phyloP scores from a whole-genome alignment of 1,140 invertebrate species.

The Hestina assimilis region DNA sequence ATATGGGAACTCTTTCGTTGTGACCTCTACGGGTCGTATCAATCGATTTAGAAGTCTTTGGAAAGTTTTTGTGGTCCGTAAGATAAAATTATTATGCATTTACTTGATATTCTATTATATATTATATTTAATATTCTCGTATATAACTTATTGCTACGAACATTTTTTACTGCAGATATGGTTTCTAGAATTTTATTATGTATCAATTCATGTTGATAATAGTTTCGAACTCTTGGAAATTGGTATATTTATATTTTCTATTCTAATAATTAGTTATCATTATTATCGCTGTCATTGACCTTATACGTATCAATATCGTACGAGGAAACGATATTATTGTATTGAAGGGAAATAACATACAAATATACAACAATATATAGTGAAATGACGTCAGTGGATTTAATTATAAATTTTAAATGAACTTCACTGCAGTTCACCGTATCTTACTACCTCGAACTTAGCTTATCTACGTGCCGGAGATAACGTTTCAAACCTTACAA shows the following conservation, averaged over 20 bases:
- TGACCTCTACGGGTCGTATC: constrained; percentile 18
- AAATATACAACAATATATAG: not conserved
- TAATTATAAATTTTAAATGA: not conserved
- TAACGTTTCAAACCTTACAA: not conserved
- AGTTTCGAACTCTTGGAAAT: not conserved
- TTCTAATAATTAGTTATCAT: constrained; percentile 19
- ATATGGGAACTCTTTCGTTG: constrained; percentile 7
- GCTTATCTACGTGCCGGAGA: not conserved
- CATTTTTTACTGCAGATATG: no score
- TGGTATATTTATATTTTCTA: constrained; percentile 11
- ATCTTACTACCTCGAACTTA: constrained; percentile 15
- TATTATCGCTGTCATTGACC: constrained; percentile 29
- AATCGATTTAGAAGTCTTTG: constrained; percentile 23
- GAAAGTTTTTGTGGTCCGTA: constrained; percentile 11
- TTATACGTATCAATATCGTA: constrained; percentile 16
- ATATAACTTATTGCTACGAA: no score
- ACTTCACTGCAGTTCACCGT: not conserved
- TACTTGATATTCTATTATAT: not conserved
- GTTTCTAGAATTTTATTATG: not conserved
- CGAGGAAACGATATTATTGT: no score
- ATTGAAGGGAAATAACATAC: constrained; percentile 3
- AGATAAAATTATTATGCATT: no score
- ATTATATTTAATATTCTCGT: not conserved
- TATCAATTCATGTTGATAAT: not conserved
- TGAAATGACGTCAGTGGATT: not conserved